These are phyloP conservation scores for Taxidea taxus DNA, from an alignment of 2,113 vertebrate species.

Conservation along the genomic window DNA sequence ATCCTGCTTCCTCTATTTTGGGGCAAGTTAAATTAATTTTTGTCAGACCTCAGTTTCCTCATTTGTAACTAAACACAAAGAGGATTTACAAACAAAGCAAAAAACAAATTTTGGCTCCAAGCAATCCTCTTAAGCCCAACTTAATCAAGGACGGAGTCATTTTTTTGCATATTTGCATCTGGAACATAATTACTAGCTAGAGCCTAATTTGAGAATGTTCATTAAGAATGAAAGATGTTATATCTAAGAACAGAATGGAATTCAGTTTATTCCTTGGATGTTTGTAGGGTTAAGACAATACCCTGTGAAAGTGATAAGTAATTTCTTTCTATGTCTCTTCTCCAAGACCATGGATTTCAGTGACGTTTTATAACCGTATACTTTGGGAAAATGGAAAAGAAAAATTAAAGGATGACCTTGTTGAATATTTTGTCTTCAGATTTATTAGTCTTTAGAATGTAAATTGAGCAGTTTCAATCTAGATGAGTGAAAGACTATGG, in stretches of 20 bases:
- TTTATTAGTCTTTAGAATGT: slow-evolving; percentile 22
- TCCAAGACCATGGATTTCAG: not conserved
- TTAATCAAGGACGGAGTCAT: slow-evolving; percentile 5
- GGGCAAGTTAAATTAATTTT: not conserved
- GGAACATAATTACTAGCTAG: slow-evolving; percentile 32
- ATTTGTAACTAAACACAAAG: not conserved
- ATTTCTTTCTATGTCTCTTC: not conserved
- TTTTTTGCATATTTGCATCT: slow-evolving; percentile 37
- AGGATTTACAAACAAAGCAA: not conserved
- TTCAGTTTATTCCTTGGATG: not conserved
- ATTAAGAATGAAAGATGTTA: slow-evolving; percentile 17
- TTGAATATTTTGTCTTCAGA: slow-evolving; percentile 20
- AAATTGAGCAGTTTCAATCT: slow-evolving; percentile 30
- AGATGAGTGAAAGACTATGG: not conserved
- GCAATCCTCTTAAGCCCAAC: not conserved
- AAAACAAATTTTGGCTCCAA: slow-evolving; percentile 29
- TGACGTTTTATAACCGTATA: not conserved
- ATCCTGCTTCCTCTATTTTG: not conserved
- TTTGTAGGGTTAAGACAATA: not conserved
- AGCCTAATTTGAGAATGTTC: slow-evolving; percentile 54
- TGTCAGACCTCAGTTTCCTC: not conserved
- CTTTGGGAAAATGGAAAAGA: not conserved
- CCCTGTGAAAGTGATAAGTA: not conserved
- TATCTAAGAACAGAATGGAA: slow-evolving; percentile 2
- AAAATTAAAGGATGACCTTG: not conserved